Percentiles rank a stretch among this genome's conserved stretches.
Conservation (phyloP, 2,113 vertebrate genomes). For the Paratilapia polleni region DNA sequence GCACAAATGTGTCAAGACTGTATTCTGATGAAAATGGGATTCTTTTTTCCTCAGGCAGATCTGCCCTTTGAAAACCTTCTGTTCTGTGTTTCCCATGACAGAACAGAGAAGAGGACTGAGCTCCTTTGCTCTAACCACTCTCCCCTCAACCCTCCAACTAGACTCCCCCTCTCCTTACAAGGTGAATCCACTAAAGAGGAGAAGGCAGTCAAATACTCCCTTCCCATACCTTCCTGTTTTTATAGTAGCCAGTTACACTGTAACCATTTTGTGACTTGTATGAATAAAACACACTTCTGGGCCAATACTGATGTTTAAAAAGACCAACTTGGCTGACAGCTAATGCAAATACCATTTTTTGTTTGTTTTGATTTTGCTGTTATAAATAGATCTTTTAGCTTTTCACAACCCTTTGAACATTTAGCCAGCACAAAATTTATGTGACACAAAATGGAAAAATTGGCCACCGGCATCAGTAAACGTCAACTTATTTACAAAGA, state of each 20-base stretch:
- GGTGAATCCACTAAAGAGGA: not conserved
- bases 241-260: not conserved
- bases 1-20: conserved; percentile 55
- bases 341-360: not conserved
- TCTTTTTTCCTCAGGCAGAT: conserved; percentile 43
- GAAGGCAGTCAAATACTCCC: not conserved
- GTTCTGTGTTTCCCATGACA: conserved; percentile 44
- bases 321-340: not conserved
- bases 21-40: conserved; percentile 69
- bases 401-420: not conserved
- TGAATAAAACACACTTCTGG: not conserved
- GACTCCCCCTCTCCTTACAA: conserved; percentile 8
- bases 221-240: not conserved
- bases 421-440: not conserved
- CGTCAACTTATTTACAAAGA: not conserved
- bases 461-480: not conserved
- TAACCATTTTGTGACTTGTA: conserved; percentile 5
- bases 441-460: not conserved
- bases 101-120: conserved; percentile 30
- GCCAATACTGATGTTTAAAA: not conserved
- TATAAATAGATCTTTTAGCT: not conserved
- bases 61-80: conserved; percentile 63
- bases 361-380: not conserved
- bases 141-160: not conserved
- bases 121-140: conserved; percentile 25